Percentiles rank a stretch among this genome's conserved stretches.
phyloP scores from a whole-genome alignment of 2,797 vertebrate genomes.

The Sebastolobus alascanus region DNA sequence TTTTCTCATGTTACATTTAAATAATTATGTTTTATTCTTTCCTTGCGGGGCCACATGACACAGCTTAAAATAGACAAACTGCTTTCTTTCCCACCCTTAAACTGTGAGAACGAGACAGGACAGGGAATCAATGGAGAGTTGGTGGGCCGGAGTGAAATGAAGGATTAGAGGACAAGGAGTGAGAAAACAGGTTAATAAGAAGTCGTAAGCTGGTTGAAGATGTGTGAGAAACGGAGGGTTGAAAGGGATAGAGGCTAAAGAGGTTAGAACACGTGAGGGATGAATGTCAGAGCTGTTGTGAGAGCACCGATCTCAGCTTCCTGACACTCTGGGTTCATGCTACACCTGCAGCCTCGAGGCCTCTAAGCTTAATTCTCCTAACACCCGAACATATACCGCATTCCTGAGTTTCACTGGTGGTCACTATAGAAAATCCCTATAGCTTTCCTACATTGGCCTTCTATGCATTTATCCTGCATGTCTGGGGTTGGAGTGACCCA shows the following conservation, averaged over 20 bases:
- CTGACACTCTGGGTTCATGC: constrained; percentile 60
- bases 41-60: constrained; percentile 61
- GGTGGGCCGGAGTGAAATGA: constrained; percentile 60
- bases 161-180: constrained; percentile 75
- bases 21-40: constrained; percentile 1
- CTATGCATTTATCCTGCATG: background rate
- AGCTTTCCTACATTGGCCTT: background rate
- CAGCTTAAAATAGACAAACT: constrained; percentile 61
- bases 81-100: constrained; percentile 76
- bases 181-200: constrained; percentile 82
- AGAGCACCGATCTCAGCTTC: constrained; percentile 62
- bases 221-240: constrained; percentile 80
- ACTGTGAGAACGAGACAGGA: constrained; percentile 71
- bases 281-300: constrained; percentile 66
- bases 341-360: constrained; percentile 60
- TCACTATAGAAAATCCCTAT: constrained; percentile 28
- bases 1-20: constrained; percentile 29
- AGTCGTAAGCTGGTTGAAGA: constrained; percentile 77
- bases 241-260: constrained; percentile 73
- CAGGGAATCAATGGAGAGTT: constrained; percentile 57
- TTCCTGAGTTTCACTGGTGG: constrained; percentile 50
- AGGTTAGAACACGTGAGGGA: constrained; percentile 75
- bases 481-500: background rate
- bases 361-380: constrained; percentile 59
- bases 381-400: constrained; percentile 48